Conservation (phyloP, 2,888 invertebrate genomes). For the Synergus japonicus region DNA sequence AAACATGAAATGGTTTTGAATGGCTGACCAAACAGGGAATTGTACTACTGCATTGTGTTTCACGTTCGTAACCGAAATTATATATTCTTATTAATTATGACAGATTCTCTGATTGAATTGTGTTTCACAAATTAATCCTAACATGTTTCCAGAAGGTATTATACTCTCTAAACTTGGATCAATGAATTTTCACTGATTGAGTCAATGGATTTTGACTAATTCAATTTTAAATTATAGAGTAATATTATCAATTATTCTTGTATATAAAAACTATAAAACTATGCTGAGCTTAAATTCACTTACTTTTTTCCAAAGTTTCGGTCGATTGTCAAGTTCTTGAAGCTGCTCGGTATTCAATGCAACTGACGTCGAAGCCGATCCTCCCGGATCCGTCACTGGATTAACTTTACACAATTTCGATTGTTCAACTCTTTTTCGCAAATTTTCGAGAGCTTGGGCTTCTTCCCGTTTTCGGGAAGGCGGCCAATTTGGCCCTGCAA, state of each 20-base stretch:
- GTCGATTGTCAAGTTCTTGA: constrained; percentile 83
- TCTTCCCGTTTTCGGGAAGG: constrained; percentile 85
- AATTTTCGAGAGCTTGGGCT: constrained; percentile 84
- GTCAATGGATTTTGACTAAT: no score
- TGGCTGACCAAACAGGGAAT: not conserved
- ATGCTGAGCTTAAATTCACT: constrained; percentile 46
- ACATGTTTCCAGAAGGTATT: not conserved
- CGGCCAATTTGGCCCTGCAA: constrained; percentile 78
- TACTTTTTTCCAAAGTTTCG: constrained; percentile 81
- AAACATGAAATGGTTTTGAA: not conserved
- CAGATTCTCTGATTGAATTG: no score
- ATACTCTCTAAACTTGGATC: no score
- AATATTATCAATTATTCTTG: not conserved
- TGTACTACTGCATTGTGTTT: not conserved
- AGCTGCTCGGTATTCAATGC: constrained; percentile 65
- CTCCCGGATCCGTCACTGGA: constrained; percentile 76
- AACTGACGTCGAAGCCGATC: constrained; percentile 67
- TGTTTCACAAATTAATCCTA: not conserved
- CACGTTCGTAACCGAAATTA: not conserved
- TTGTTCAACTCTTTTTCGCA: constrained; percentile 83
- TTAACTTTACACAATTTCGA: constrained; percentile 80
- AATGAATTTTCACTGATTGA: no score
- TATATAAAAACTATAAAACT: not conserved
- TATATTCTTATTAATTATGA: not conserved
- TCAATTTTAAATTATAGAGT: no score